A percentile compares a stretch with the other conserved stretches of the same genome.
phyloP scores from a whole-genome alignment of 2,113 vertebrate species.

The Larimichthys polyactis region DNA sequence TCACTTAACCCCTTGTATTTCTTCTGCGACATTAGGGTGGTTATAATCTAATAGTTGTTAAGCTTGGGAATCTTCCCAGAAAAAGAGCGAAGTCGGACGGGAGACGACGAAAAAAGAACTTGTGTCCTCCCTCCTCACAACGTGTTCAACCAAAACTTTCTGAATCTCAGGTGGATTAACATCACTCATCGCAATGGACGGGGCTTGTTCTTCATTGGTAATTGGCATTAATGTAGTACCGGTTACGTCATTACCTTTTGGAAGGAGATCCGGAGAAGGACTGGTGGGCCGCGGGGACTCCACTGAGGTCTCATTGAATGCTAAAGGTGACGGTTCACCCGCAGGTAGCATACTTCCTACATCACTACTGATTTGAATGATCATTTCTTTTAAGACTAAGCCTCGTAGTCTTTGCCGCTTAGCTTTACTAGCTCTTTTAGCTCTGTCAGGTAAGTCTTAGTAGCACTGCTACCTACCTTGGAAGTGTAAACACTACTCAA shows the following conservation, averaged over 20 bases:
- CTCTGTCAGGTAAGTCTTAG: background rate
- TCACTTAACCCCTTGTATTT: too few relatives aligned
- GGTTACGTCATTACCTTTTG: too few relatives aligned
- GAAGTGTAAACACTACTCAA: background rate
- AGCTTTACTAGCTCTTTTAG: background rate
- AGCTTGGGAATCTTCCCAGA: background rate
- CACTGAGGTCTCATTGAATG: too few relatives aligned
- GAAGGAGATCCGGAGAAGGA: too few relatives aligned
- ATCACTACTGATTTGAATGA: background rate
- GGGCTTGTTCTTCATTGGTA: background rate
- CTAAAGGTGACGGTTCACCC: background rate
- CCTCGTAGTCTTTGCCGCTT: background rate
- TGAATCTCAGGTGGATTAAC: background rate
- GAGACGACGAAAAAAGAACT: too few relatives aligned
- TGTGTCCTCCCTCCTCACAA: background rate
- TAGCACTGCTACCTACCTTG: background rate
- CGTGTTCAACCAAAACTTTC: slow-evolving; percentile 1
- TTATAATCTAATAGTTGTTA: background rate
- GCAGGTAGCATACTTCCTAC: background rate
- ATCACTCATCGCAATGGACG: background rate
- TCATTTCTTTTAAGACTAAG: background rate
- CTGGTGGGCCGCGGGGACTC: too few relatives aligned
- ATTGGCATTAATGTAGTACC: too few relatives aligned
- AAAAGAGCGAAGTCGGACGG: background rate
- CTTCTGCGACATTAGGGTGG: too few relatives aligned